Percentiles rank a stretch among this genome's conserved stretches.
These are phyloP conservation scores for Acanthurus lineatus DNA, from an alignment of 2,797 vertebrate species.

Conservation along the genomic window DNA sequence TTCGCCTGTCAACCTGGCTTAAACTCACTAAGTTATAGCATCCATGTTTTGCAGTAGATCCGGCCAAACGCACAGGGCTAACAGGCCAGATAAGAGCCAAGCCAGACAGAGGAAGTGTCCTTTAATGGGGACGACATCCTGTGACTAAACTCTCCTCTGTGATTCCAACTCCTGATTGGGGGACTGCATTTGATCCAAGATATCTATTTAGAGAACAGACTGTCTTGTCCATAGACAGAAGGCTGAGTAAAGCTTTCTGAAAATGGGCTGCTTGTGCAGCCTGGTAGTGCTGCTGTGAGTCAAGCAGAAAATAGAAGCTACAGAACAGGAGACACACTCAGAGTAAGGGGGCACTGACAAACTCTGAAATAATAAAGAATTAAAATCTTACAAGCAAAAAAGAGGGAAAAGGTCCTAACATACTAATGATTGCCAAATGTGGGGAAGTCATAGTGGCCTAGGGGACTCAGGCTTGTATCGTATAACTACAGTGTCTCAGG, in stretches of 20 bases:
- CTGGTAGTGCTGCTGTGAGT: constrained; percentile 15
- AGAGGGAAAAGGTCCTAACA: not conserved
- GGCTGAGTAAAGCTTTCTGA: constrained; percentile 38
- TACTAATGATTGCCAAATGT: constrained; percentile 11
- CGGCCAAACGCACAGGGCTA: constrained; percentile 46
- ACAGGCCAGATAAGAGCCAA: constrained; percentile 49
- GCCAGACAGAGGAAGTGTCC: constrained; percentile 49
- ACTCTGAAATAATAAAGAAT: constrained; percentile 14
- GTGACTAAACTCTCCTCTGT: constrained; percentile 44
- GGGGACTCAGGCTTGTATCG: not conserved
- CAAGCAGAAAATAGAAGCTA: constrained; percentile 19
- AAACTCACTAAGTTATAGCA: constrained; percentile 43
- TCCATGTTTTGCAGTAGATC: constrained; percentile 38
- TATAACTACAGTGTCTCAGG: not conserved
- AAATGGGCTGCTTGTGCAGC: constrained; percentile 25
- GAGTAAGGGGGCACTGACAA: not conserved
- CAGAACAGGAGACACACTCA: not conserved
- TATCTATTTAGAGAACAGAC: constrained; percentile 58
- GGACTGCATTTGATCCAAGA: constrained; percentile 47
- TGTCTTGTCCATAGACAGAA: constrained; percentile 55
- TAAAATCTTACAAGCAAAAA: constrained; percentile 9
- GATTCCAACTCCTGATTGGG: constrained; percentile 60
- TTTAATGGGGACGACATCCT: constrained; percentile 57
- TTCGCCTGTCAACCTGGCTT: constrained; percentile 59
- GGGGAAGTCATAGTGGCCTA: not conserved